Conservation (phyloP, 2,113 vertebrate species). For the Pitta sordida region DNA sequence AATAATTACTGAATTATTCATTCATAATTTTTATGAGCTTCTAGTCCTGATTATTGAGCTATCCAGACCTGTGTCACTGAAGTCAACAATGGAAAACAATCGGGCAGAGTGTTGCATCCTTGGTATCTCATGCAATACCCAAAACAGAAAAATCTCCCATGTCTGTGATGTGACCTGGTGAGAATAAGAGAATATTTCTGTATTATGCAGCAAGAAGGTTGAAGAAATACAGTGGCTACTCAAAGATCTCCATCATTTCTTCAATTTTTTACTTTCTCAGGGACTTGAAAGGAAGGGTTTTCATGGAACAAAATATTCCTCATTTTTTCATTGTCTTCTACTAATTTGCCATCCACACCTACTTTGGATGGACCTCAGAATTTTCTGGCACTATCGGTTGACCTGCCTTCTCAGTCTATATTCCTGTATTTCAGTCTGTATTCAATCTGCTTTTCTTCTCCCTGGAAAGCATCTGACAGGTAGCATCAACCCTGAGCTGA, state of each 20-base stretch:
- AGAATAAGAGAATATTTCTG: background rate
- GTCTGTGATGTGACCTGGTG: background rate
- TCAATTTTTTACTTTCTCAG: background rate
- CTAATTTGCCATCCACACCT: background rate
- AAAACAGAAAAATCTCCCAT: background rate
- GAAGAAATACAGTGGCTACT: background rate
- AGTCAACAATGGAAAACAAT: background rate
- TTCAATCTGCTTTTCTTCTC: background rate
- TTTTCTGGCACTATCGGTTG: background rate
- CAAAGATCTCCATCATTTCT: background rate
- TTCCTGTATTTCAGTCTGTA: background rate
- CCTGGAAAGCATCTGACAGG: background rate
- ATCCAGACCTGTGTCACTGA: background rate
- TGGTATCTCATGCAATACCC: background rate
- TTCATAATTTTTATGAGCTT: background rate
- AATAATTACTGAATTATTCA: background rate
- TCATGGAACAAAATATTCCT: background rate
- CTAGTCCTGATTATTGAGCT: background rate
- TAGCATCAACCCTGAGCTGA: background rate
- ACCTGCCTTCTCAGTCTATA: background rate
- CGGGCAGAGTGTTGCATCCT: rapidly evolving
- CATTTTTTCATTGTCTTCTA: background rate
- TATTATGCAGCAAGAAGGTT: background rate
- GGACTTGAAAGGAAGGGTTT: background rate
- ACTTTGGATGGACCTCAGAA: background rate